Evolutionary conservation across 2,113 vertebrate species (phyloP).

Genomic region (Urocolius indicus): DNA sequence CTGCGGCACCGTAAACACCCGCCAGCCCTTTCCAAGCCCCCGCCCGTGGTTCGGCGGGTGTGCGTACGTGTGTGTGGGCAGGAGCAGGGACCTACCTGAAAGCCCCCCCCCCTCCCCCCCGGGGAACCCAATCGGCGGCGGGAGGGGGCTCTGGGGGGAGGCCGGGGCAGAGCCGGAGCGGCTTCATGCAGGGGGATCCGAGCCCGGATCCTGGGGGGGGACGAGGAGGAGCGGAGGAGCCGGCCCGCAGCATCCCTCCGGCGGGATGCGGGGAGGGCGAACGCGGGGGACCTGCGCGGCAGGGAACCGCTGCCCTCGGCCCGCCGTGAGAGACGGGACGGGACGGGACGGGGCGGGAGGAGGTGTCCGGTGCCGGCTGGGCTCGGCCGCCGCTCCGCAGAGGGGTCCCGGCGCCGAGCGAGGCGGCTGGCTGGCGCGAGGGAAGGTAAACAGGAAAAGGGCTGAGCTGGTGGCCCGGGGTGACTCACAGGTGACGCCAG

Average conservation of each 20-base stretch:
- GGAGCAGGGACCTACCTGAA: conserved; percentile 61
- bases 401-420: conserved; percentile 18
- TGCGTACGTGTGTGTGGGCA: conserved; percentile 68
- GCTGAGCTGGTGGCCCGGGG: conserved; percentile 58
- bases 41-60: conserved; percentile 30
- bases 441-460: conserved; percentile 71
- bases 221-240: background rate
- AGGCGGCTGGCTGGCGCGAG: conserved; percentile 22
- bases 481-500: conserved; percentile 71
- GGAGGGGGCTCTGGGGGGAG: background rate
- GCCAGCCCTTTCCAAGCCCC: conserved; percentile 56
- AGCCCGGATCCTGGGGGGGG: background rate
- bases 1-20: conserved; percentile 49
- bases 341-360: background rate
- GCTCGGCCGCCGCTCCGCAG: background rate
- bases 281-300: background rate
- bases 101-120: conserved; percentile 1
- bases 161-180: background rate
- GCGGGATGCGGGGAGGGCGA: background rate
- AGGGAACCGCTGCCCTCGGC: background rate
- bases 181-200: background rate
- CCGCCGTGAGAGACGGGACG: background rate
- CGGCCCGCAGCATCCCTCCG: background rate
- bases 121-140: background rate
- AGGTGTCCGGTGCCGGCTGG: background rate